Evolutionary conservation across 2,888 invertebrate species (phyloP), one percentile per base, ranked within the genome.

Genomic region (Malacosoma neustria): DNA sequence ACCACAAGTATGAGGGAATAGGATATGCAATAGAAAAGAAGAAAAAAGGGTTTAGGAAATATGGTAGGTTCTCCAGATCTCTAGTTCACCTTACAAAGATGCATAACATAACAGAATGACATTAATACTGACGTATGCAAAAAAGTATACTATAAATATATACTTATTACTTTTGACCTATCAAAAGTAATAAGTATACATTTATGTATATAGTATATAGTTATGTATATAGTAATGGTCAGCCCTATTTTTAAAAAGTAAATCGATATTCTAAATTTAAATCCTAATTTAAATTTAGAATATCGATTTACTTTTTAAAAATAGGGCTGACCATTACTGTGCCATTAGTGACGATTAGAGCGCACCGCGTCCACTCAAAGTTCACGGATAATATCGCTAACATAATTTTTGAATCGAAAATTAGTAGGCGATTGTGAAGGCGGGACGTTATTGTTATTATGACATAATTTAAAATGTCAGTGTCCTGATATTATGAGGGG

Each of bases 381-480:
- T 70, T 68, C 61, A 63, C 64, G 59, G 55, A 32, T 22, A 48
- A 48, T 57, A 48, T 52, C 50, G 55, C 48, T 48, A 53, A 58
- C 62, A 70, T 64, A 67, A 62, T 32, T 14, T 12, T 55, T 49
- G 45, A 40, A 46, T 39, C 35, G 51, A 62, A 73, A 77, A 75
- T 75, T 68, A 63, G 40, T 49, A 59, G 45, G 61, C 76, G 48
- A 53, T 54, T 59, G 51, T 49, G 45, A 45, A 48, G 44, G 37
- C 41, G 40, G 35, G 36, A 40, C 11, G 31, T 31, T 31, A 12
- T 31, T 31, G 11, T 31, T 61, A 61, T 60, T 67, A 66, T 70
- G 70, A 66, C 66, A 76, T 71, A 72, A 79, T 80, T 81, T 80
- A 72, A 82, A 81, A 70, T 70, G 65, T 61, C 66, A 77, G 76